These are phyloP conservation scores for Orchesella flavescens DNA, from an alignment of 2,888 invertebrate species.

Conservation along the genomic window DNA sequence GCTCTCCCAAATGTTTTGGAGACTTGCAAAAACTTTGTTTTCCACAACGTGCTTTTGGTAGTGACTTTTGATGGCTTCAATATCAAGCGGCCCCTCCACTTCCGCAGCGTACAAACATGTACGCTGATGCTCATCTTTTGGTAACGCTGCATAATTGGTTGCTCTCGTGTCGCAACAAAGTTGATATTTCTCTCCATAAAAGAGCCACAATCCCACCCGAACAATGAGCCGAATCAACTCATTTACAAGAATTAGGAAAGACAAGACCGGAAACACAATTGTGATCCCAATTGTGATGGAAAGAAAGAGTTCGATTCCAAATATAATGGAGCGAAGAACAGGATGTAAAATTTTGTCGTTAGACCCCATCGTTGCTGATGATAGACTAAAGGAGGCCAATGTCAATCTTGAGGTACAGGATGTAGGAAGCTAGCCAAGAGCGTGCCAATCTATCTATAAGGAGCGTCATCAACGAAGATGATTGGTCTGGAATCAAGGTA, in stretches of 20 bases:
- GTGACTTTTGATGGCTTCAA: conserved; percentile 43
- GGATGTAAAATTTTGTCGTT: too few relatives aligned
- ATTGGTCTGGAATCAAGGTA: too few relatives aligned
- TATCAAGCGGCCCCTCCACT: conserved; percentile 51
- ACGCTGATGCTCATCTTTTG: not conserved
- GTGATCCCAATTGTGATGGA: conserved; percentile 13
- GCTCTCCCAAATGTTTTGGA: conserved; percentile 54
- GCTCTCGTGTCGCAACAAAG: conserved; percentile 20
- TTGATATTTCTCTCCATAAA: conserved; percentile 7
- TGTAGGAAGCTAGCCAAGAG: too few relatives aligned
- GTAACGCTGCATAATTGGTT: not conserved
- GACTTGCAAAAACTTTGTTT: conserved; percentile 52
- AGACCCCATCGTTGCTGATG: too few relatives aligned
- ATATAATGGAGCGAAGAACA: not conserved
- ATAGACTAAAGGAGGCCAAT: not conserved
- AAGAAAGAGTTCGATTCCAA: not conserved
- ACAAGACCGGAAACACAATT: conserved; percentile 17
- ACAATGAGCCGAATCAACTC: conserved; percentile 9
- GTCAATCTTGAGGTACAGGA: not conserved
- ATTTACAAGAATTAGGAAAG: conserved; percentile 1
- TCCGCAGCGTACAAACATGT: conserved; percentile 49
- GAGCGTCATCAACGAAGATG: too few relatives aligned
- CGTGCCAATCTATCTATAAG: too few relatives aligned
- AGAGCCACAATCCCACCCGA: not conserved
- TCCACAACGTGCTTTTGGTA: conserved; percentile 57